phyloP scores from a whole-genome alignment of 2,113 vertebrate species.

The Zapornia atra region DNA sequence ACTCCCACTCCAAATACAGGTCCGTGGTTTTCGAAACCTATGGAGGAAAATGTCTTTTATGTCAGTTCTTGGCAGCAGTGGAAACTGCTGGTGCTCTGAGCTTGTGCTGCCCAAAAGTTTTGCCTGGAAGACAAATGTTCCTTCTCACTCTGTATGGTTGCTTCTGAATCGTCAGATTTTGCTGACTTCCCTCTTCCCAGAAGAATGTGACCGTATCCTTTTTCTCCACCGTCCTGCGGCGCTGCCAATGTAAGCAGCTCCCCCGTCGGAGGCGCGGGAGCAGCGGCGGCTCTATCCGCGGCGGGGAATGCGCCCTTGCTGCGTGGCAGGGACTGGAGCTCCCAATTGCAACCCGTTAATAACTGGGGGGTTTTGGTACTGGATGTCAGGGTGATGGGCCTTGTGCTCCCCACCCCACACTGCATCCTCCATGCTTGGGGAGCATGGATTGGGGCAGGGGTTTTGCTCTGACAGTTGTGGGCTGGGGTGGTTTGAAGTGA shows the following conservation, averaged over 20 bases:
- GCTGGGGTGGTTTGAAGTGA: neutral
- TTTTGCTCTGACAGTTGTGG: neutral
- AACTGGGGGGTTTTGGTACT: rapidly evolving
- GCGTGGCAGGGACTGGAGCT: neutral
- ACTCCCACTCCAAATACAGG: constrained; percentile 50
- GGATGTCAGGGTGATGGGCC: rapidly evolving
- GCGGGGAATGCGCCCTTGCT: neutral
- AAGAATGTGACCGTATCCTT: constrained; percentile 7
- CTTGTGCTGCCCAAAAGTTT: constrained; percentile 51
- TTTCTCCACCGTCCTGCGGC: neutral
- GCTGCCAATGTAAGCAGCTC: neutral
- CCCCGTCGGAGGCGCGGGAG: neutral
- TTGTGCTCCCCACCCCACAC: neutral
- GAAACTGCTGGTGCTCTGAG: neutral
- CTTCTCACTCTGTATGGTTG: neutral
- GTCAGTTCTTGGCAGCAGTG: constrained; percentile 42
- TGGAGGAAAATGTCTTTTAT: constrained; percentile 53
- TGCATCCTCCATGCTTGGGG: neutral
- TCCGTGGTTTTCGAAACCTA: constrained; percentile 44
- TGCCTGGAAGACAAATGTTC: constrained; percentile 48
- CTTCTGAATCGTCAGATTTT: constrained; percentile 17
- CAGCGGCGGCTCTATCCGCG: rapidly evolving
- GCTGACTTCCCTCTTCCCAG: constrained; percentile 3
- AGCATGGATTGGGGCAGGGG: rapidly evolving
- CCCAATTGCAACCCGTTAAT: rapidly evolving